These are phyloP conservation scores for Mormyrops boulengeri DNA, from an alignment of 2,797 vertebrate species.

Conservation along the genomic window DNA sequence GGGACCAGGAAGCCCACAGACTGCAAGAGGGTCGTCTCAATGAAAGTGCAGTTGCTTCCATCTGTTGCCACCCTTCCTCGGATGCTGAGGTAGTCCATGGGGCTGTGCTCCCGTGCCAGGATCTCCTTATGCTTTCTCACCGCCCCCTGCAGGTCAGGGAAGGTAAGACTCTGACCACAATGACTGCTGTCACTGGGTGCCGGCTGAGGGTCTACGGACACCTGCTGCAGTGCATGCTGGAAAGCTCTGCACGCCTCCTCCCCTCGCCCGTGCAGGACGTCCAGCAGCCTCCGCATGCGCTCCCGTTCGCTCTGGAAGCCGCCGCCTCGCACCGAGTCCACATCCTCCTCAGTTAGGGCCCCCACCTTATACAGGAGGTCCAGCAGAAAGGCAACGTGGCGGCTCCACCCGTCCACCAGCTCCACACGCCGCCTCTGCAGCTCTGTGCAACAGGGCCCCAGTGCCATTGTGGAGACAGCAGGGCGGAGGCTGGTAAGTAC, in stretches of 20 bases:
- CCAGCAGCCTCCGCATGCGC: constrained; percentile 38
- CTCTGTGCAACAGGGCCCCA: constrained; percentile 28
- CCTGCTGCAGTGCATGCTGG: not conserved
- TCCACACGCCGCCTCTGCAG: constrained; percentile 36
- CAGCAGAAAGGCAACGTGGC: constrained; percentile 30
- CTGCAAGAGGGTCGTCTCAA: constrained; percentile 38
- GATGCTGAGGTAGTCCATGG: constrained; percentile 30
- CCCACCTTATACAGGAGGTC: constrained; percentile 30
- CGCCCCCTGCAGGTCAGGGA: not conserved
- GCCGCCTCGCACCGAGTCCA: constrained; percentile 35
- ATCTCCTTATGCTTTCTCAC: constrained; percentile 40
- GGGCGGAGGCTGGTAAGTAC: not conserved
- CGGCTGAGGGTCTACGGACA: not conserved
- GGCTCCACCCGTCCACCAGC: constrained; percentile 41
- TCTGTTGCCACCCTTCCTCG: not conserved
- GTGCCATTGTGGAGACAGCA: constrained; percentile 27
- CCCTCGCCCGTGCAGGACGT: constrained; percentile 42
- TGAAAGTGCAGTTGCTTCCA: constrained; percentile 19
- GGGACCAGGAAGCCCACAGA: constrained; percentile 20
- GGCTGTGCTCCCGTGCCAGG: constrained; percentile 33
- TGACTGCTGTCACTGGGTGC: not conserved
- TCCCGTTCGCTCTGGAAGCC: constrained; percentile 30
- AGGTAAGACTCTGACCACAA: not conserved
- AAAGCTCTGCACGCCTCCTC: constrained; percentile 42
- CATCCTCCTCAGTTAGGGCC: constrained; percentile 40